Evolutionary conservation across 2,113 vertebrate genomes (phyloP), one percentile per base, ranked within the genome.

Genomic region (Heteronetta atricapilla): DNA sequence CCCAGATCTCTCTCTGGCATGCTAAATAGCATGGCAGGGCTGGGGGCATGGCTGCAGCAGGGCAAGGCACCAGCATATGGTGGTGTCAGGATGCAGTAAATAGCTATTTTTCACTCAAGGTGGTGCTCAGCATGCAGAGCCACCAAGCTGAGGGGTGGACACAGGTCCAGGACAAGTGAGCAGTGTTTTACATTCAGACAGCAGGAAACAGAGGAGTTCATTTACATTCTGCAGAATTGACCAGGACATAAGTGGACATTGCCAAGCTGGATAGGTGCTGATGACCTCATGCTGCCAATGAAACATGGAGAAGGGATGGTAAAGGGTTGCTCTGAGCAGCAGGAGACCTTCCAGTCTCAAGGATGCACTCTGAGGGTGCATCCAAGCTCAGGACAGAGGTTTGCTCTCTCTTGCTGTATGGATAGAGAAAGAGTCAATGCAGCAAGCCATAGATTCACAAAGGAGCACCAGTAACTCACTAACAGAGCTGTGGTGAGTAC

Each of bases 401-500:
- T 60, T 77, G 14, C 26, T 46, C 31, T 66, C 26, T 59, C 29
- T 59, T 62, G 12, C 5, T 64, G 44, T 23, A 20, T 8, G 10
- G 40, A 23, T 46, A 20, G 28, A 1, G 1, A 55, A 80, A 26
- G 20, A 64, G 42, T 25, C n/a, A 33, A 26, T 1, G 1, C 36
- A 46, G 72, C 21, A 38, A 74, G 33, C 12, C 40, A 29, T 31
- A 15, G 7, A 15, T 13, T 38, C 34, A 77, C 31, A 22, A n/a
- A 2, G 0, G 31, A 44, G 38, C 11, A 16, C 40, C 1, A 1
- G 48, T 8, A 38, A 11, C 44, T 66, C 53, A 6, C 21, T 11
- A 5, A 59, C 46, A 69, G 55, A 36, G 38, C 79, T 56, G 46
- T n/a, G 36, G 36, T 2, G 3, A 72, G 13, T 56, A 33, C 55